Base-by-base conservation (phyloP, 35 echinoderm and acorn worm genomes). In the Apostichopus californicus region DNA sequence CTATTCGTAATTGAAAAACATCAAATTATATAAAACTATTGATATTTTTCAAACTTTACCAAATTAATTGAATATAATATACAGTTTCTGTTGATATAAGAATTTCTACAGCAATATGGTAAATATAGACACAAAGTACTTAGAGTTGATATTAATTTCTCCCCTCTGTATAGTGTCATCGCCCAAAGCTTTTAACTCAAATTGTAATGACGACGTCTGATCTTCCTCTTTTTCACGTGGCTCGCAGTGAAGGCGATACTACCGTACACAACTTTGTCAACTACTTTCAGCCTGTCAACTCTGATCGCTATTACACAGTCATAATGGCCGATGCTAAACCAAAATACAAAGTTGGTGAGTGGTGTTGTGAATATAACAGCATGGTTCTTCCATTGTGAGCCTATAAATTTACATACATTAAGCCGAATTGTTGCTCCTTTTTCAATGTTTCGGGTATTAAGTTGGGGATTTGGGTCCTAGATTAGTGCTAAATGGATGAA, bases 301-400 rank as follows among this genome's bases (percentile, higher is more conserved):
- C 18, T 68, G 64, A 22, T 28, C 13, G 21, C 22, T 28, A 80
- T 54, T 60, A 60, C 11, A 86, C 22, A 15, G 13, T 86, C 21
- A 86, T 23, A 57, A 86, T 86, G 83, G 83, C 83, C 15, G 83
- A 7, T 13, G 21, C 46, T 60, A 86, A 86, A 86, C 83, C 83
- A 9, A 54, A 86, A 59, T 86, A 86, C 83, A 86, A 86, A 86
- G 83, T 86, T 58, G 83, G 83, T 86, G n/a, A 54, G 83, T 57
- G 17, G 58, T n/a, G 56, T 80, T 80, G 5, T 46, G 34, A 46
- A 46, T 46, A 4, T 46, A 46, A 46, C 34, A 46, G 34, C 34
- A 3, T 46, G 34, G 34, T 46, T 46, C 34, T 46, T 46, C 34
- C 34, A 46, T 46, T 46, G 34, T n/a, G n/a, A n/a, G n/a, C 34